Percentiles rank a stretch among this genome's conserved stretches.
Evolutionary conservation across 2,888 invertebrate species (phyloP).

Genomic region (Tribolium freemani): DNA sequence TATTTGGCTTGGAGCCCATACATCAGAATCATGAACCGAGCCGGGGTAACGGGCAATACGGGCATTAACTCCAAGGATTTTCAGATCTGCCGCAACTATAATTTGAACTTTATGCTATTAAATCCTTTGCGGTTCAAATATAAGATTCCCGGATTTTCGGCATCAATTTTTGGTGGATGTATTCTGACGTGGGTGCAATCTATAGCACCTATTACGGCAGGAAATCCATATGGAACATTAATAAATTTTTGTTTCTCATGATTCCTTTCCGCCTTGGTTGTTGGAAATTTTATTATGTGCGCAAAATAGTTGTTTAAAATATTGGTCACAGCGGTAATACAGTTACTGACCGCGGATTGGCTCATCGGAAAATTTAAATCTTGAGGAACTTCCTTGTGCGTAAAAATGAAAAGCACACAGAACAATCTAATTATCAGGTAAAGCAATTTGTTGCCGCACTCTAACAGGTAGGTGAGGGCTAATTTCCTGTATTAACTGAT

Average conservation of each 20-base stretch:
- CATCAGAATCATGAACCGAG: constrained; percentile 27
- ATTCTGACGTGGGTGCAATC: constrained; percentile 13
- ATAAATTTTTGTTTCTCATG: constrained; percentile 5
- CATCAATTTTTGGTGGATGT: constrained; percentile 2
- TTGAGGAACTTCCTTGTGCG: constrained; percentile 2
- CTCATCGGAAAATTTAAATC: constrained; percentile 6
- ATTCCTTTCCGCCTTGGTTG: not conserved
- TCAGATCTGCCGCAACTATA: constrained; percentile 5
- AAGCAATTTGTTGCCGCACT: not conserved
- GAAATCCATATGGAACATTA: not conserved
- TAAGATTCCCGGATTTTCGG: not conserved
- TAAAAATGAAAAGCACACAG: constrained; percentile 4
- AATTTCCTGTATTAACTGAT: not conserved
- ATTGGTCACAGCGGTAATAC: constrained; percentile 4
- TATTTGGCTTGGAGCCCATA: constrained; percentile 19
- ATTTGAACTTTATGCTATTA: not conserved
- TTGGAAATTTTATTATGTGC: not conserved
- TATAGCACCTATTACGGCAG: constrained; percentile 5
- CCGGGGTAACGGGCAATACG: constrained; percentile 31
- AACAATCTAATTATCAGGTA: not conserved
- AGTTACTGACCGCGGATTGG: constrained; percentile 2
- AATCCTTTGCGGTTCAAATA: not conserved
- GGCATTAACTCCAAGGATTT: constrained; percentile 25
- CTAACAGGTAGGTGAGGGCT: not conserved
- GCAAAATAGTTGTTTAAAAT: constrained; percentile 7